Base-by-base conservation (phyloP, 2,113 vertebrate genomes). In the Eretmochelys imbricata region DNA sequence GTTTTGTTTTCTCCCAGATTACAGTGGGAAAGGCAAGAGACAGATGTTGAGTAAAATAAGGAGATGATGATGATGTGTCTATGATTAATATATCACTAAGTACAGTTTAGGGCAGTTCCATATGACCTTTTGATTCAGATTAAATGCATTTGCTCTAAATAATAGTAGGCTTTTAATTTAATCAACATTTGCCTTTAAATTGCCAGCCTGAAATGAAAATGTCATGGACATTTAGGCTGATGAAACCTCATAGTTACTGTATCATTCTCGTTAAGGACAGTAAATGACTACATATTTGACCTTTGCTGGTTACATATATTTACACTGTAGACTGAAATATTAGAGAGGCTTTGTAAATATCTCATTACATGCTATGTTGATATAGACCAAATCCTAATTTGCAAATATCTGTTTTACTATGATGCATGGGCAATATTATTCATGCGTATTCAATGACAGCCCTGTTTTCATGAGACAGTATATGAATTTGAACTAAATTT, bases 161-260 rank as follows among this genome's bases (percentile, higher is more conserved):
- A 97, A 96, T 46, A 89, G 82, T 92, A 82, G 91, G 88, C 94
- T 97, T 97, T 97, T 97, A 97, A 97, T 94, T 97, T 97, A 97
- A 97, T 97, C 89, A 96, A 57, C 62, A 93, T 97, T 96, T 93
- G 87, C 92, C 91, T 94, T 95, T 94, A 51, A 92, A 76, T 80
- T 93, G 76, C 76, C 83, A 91, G 87, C 88, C 69, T 96, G 86
- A 96, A 84, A 91, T 93, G 80, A 75, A 96, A 85, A 96, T 91
- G 88, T 93, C 94, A 80, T 80, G 72, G 78, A 76, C 83, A 91
- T 94, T 97, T 95, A 95, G 46, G 76, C 57, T 97, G 92, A 83
- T 95, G 85, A 92, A 93, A 94, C 81, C 80, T 96, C 96, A 48
- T 49, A 96, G 88, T 79, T 94, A 87, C 92, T 91, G 49, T 50